Base-by-base conservation (phyloP, 2,797 vertebrate species). In the Tokudaia muenninki region DNA sequence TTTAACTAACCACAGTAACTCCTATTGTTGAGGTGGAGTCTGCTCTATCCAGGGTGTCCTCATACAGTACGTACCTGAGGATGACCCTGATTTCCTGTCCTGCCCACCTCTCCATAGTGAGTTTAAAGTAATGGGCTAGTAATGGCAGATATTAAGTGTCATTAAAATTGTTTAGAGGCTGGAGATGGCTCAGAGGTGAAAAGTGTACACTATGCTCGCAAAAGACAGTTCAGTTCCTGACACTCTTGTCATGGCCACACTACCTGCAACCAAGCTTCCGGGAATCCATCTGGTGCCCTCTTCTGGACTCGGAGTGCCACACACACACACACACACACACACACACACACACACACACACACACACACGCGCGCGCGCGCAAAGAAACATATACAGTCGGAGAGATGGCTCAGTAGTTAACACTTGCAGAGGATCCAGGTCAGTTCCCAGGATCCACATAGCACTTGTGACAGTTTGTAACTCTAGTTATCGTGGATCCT, bases 131-230 rank as follows among this genome's bases (percentile, higher is more conserved):
- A 41, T 79, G 6, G 84, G 41, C 63, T 94, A 55, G 41, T 91
- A 81, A 57, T 87, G 37, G n/a, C 29, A 94, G 63, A 83, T 87
- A 44, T 59, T 87, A 70, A 26, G 9, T 82, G 57, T 88, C 83
- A 31, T 87, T 88, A 87, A 78, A 87, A 34, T n/a, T 81, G 19
- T 81, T 41, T 81, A 77, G 67, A 88, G 50, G 21, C 47, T 52
- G 31, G 44, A 86, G 63, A 63, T 24, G 41, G 84, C 47, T 70
- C 21, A 26, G 63, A 8, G 34, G 67, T 87, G 8, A 72, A 50
- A 50, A 87, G 65, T 29, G 4, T 37, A 24, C 55, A n/a, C 50
- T 55, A 4, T 37, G 34, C 84, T 72, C 26, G 9, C 21, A 70
- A n/a, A 37, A 52, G 84, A 70, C 61, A 24, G 63, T 52, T 13